Evolutionary conservation across 1,140 invertebrate species (phyloP), one percentile per base, ranked within the genome.

Genomic region (Macrosteles quadrilineatus): DNA sequence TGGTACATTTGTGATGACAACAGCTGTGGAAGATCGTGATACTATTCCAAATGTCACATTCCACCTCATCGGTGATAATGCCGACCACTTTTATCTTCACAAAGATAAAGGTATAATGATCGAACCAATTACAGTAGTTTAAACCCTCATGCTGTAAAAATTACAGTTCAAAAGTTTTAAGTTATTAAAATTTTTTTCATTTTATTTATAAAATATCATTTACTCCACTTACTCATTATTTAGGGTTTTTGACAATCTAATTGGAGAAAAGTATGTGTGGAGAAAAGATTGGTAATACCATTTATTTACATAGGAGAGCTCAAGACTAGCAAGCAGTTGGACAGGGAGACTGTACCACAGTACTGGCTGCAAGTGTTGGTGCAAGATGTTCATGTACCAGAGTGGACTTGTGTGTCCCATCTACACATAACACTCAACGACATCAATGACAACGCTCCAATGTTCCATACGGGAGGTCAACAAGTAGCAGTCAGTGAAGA

Each of bases 381-480:
- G 0, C 89, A 91, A 77, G 95, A 97, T 81, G 85, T 88, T 43
- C 89, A 91, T 67, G 88, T 90, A 53, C 81, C 86, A 0, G 82
- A 83, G 0, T 94, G 92, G 89, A 88, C 90, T 75, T 97, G 95
- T 80, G 87, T 87, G 1, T 93, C 91, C 1, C 87, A 91, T 78
- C 80, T 96, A 23, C 87, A 90, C 73, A 85, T 96, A 2, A 75
- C 84, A 0, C 78, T 92, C 2, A 89, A 87, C 2, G 95, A 97
- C 82, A 81, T 95, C 0, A 96, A 96, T 79, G 93, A 97, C 76
- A 96, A 96, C 81, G 81, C 88, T 11, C 95, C 95, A 0, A 81
- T 85, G 72, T 98, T 97, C 80, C 87, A 88, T 1, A 84, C 91
- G 78, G 81, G 85, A 2, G 83, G 88, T 14, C 97, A 95, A 79